Conservation (phyloP, 2,888 invertebrate species). For the Dolomedes plantarius region DNA sequence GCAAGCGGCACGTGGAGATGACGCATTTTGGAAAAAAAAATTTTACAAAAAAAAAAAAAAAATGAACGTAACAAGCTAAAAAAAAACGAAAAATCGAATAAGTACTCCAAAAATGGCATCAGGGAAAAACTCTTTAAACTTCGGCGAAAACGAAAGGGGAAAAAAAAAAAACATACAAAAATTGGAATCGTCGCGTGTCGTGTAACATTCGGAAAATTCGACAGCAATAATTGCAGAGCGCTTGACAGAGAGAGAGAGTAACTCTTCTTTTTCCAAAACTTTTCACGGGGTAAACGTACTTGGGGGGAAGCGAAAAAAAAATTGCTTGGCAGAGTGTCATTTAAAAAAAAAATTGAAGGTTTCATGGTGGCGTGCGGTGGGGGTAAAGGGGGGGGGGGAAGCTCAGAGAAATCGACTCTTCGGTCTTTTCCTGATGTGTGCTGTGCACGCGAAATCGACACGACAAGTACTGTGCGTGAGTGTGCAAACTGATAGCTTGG, state of each 20-base stretch:
- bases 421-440: not conserved
- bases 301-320: not conserved
- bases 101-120: too few relatives aligned
- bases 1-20: too few relatives aligned
- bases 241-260: not conserved
- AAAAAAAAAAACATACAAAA: not conserved
- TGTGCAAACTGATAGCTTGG: not conserved
- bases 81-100: too few relatives aligned
- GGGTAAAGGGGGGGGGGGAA: not conserved
- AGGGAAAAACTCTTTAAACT: too few relatives aligned
- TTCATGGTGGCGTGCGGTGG: not conserved
- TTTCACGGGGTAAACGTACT: not conserved
- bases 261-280: too few relatives aligned
- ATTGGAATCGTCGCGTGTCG: not conserved
- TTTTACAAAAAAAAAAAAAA: too few relatives aligned
- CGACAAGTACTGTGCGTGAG: not conserved
- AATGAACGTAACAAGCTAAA: too few relatives aligned
- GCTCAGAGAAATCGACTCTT: not conserved
- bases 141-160: too few relatives aligned
- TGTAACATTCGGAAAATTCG: not conserved
- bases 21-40: too few relatives aligned
- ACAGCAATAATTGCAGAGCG: not conserved
- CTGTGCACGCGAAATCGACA: not conserved
- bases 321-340: not conserved
- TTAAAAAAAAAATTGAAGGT: conserved; percentile 16